Evolutionary conservation across 2,888 invertebrate genomes (phyloP).

Genomic region (Sipunculus nudus): DNA sequence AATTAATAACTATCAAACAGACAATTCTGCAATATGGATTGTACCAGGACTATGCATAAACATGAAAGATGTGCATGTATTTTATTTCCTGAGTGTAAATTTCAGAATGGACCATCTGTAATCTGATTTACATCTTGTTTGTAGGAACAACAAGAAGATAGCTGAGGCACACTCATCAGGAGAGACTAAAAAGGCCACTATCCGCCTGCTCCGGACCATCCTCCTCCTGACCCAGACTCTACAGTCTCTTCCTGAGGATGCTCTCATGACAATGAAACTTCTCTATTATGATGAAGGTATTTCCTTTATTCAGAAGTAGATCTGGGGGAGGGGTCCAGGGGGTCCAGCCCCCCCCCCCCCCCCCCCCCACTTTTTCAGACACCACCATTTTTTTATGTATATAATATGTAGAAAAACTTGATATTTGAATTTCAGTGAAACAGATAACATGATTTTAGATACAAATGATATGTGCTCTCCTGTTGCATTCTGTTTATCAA

Average conservation of each 20-base stretch:
- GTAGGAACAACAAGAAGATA: slow-evolving; percentile 61
- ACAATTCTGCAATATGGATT: too few species aligned
- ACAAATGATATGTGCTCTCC: too few species aligned
- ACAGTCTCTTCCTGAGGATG: slow-evolving; percentile 63
- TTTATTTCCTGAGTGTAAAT: too few species aligned
- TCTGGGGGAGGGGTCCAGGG: not conserved
- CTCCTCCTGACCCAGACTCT: slow-evolving; percentile 64
- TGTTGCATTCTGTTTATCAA: too few species aligned
- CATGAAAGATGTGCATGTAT: too few species aligned
- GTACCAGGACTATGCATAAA: too few species aligned
- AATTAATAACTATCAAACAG: too few species aligned
- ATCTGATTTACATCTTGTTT: too few species aligned
- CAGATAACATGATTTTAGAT: too few species aligned
- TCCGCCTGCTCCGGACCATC: slow-evolving; percentile 64
- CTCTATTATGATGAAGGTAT: slow-evolving; percentile 67
- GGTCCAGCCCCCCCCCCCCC: not conserved
- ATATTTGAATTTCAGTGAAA: too few species aligned
- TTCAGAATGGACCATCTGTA: too few species aligned
- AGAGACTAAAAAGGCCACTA: slow-evolving; percentile 65
- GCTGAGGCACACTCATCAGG: slow-evolving; percentile 52
- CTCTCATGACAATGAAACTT: slow-evolving; percentile 67
- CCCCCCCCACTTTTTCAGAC: not conserved
- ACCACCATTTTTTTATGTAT: not conserved
- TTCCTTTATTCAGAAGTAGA: not conserved
- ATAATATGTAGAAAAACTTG: too few species aligned